Conservation (phyloP, 2,888 invertebrate species). For the Orthosia cruda region DNA sequence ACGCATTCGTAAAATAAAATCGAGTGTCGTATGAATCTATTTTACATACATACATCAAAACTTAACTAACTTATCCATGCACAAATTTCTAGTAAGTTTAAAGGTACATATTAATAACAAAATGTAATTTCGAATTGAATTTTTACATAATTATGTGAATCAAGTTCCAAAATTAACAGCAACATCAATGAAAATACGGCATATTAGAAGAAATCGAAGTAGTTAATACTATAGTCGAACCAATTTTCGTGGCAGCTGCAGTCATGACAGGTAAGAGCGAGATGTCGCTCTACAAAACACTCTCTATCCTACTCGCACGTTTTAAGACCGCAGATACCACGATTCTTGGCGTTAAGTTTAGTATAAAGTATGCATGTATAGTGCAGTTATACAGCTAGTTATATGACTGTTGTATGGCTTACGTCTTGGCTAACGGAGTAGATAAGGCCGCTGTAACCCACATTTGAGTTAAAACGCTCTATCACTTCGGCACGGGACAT, state of each 20-base stretch:
- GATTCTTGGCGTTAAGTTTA: constrained; percentile 23
- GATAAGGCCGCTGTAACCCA: constrained; percentile 99
- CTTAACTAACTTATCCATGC: constrained; percentile 25
- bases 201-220: constrained; percentile 22
- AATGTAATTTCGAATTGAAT: background rate
- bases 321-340: background rate
- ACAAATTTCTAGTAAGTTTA: constrained; percentile 1
- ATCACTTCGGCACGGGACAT: constrained; percentile 95
- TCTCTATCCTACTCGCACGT: constrained; percentile 1
- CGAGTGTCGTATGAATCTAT: constrained; percentile 18
- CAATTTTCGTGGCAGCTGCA: background rate
- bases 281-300: constrained; percentile 6
- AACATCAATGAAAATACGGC: constrained; percentile 15
- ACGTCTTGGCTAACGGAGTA: constrained; percentile 99
- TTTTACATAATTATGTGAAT: constrained; percentile 7
- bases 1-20: constrained; percentile 2
- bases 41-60: constrained; percentile 29
- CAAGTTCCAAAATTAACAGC: background rate
- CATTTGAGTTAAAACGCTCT: constrained; percentile 98
- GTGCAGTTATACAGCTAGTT: constrained; percentile 44
- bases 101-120: background rate
- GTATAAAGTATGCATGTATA: constrained; percentile 60
- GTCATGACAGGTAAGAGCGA: constrained; percentile 3
- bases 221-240: constrained; percentile 12
- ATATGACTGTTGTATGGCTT: constrained; percentile 81